Evolutionary conservation across 2,113 vertebrate species (phyloP).

Genomic region (Ailurus styani): DNA sequence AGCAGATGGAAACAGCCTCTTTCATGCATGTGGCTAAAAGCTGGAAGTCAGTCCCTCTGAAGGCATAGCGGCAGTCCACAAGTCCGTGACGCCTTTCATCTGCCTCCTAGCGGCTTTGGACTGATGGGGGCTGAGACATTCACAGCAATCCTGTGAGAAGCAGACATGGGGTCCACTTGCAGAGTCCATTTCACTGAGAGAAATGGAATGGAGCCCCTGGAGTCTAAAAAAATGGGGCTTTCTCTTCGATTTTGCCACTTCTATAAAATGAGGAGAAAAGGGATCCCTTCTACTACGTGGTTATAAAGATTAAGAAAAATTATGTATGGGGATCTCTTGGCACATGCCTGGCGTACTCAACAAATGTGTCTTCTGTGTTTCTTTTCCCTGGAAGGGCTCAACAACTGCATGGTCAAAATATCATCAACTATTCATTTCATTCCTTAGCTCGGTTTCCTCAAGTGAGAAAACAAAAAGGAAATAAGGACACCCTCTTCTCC

Average conservation of each 20-base stretch:
- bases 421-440: background rate
- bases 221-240: background rate
- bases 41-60: constrained; percentile 31
- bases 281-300: background rate
- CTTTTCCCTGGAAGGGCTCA: background rate
- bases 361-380: background rate
- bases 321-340: background rate
- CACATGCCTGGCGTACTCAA: background rate
- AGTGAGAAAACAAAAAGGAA: background rate
- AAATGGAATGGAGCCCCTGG: background rate
- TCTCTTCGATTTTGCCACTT: background rate
- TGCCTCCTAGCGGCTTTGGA: background rate
- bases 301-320: background rate
- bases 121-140: background rate
- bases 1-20: constrained; percentile 33
- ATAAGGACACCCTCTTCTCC: background rate
- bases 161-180: background rate
- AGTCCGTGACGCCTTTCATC: background rate
- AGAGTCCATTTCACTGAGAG: background rate
- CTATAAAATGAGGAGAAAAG: background rate
- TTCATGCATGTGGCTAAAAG: constrained; percentile 51
- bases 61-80: background rate
- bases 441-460: background rate
- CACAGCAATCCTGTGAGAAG: background rate
- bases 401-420: background rate